Evolutionary conservation across 2,113 vertebrate species (phyloP), one percentile per base, ranked within the genome.

Genomic region (Ophiodon elongatus): DNA sequence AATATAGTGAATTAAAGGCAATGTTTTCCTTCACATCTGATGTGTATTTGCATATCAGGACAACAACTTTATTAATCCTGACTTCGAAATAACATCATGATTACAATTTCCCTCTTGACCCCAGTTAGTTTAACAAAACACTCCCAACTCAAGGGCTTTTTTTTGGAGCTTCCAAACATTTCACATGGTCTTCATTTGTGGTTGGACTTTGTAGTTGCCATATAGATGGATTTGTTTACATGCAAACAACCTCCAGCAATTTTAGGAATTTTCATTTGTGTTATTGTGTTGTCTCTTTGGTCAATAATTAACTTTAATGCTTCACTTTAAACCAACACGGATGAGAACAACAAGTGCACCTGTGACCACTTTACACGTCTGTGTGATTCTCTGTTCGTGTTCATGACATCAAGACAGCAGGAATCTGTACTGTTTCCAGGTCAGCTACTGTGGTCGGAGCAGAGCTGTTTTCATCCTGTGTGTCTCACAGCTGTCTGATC

Each of bases 401-500:
- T 25, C 3, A 8, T 33, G 45, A 17, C 62, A 52, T 39, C 11
- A 5, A 25, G 21, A 10, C 60, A 65, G 73, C 15, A 37, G 62
- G 21, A 37, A 7, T 21, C 14, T 65, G 52, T 11, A 17, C 45
- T 57, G 52, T 60, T 67, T 73, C 63, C 45, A 57, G 50, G 33
- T 76, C 29, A 79, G 69, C 62, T 31, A 11, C 47, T 23, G 31
- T 23, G 60, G 19, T 63, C 31, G 19, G 1, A 63, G 19, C 29
- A 19, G 59, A 56, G 64, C 25, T 29, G 29, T 70, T 69, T 70
- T 57, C 21, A 41, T 75, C 54, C 31, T 1, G 25, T 5, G 8
- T 43, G 25, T 88, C 70, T 78, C 76, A 83, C 73, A 79, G 70
- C 59, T 91, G 87, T 91, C 85, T 83, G 76, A 75, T 89, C 57